Evolutionary conservation across 2,888 invertebrate genomes (phyloP).

Genomic region (Ypsolopha sequella): DNA sequence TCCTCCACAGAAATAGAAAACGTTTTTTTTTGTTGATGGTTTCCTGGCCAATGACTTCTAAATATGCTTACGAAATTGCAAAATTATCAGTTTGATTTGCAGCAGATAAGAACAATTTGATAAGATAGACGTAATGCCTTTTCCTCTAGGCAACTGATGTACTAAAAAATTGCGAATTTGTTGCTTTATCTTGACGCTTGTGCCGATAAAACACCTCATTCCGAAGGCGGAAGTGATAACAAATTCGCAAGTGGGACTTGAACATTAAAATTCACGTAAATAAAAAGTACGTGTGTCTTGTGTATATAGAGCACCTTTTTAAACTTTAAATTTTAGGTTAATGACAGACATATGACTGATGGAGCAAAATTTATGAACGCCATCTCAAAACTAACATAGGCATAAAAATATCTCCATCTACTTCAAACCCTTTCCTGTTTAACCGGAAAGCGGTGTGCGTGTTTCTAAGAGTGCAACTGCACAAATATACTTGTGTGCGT

Average conservation of each 20-base stretch:
- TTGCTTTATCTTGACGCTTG: conserved; percentile 2
- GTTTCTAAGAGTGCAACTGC: conserved; percentile 22
- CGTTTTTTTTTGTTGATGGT: neutral
- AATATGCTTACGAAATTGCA: neutral
- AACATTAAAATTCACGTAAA: neutral
- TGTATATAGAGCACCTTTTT: too few relatives aligned
- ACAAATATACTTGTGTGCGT: conserved; percentile 18
- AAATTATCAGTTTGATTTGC: neutral
- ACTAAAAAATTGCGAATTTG: neutral
- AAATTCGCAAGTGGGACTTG: neutral
- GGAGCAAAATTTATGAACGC: too few relatives aligned
- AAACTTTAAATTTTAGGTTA: too few relatives aligned
- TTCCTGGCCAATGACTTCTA: neutral
- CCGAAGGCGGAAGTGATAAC: conserved; percentile 6
- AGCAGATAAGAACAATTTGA: neutral
- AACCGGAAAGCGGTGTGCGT: conserved; percentile 51
- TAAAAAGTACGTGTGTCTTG: neutral
- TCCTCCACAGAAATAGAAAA: neutral
- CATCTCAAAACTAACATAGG: conserved; percentile 7
- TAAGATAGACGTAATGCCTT: neutral
- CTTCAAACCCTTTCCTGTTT: conserved; percentile 43
- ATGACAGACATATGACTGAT: too few relatives aligned
- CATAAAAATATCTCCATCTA: conserved; percentile 30
- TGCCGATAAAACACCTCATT: conserved; percentile 1
- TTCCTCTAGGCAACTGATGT: neutral